phyloP scores from a whole-genome alignment of 2,113 vertebrate species.

The Chrysochloris asiatica region DNA sequence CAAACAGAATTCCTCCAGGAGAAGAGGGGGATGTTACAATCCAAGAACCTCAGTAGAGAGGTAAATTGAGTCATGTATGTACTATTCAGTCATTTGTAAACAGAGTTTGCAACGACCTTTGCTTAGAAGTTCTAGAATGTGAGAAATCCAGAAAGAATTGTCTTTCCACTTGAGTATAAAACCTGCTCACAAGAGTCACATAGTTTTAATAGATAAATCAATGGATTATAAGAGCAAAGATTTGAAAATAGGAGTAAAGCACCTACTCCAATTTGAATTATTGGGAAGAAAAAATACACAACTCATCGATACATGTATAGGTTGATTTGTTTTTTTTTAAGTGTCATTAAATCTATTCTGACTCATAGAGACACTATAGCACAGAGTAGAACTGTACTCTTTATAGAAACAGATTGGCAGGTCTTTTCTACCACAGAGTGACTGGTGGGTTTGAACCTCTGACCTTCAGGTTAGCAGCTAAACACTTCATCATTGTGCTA shows the following conservation, averaged over 20 bases:
- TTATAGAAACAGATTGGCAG: background rate
- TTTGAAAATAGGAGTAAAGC: background rate
- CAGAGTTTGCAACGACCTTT: background rate
- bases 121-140: background rate
- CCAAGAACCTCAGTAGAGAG: background rate
- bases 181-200: background rate
- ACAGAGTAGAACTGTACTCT: background rate
- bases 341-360: background rate
- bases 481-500: background rate
- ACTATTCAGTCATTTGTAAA: background rate
- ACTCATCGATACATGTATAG: background rate
- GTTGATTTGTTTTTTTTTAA: too few relatives aligned
- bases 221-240: background rate
- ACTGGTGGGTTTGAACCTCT: background rate
- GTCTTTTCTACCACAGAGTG: background rate
- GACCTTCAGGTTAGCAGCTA: background rate
- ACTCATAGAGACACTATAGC: background rate
- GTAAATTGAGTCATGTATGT: background rate
- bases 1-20: background rate
- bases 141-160: background rate
- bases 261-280: background rate
- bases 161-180: background rate
- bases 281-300: background rate
- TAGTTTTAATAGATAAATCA: background rate
- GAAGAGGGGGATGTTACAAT: background rate